phyloP scores from a whole-genome alignment of 2,113 vertebrate species.

The Amblyopsis rosae region DNA sequence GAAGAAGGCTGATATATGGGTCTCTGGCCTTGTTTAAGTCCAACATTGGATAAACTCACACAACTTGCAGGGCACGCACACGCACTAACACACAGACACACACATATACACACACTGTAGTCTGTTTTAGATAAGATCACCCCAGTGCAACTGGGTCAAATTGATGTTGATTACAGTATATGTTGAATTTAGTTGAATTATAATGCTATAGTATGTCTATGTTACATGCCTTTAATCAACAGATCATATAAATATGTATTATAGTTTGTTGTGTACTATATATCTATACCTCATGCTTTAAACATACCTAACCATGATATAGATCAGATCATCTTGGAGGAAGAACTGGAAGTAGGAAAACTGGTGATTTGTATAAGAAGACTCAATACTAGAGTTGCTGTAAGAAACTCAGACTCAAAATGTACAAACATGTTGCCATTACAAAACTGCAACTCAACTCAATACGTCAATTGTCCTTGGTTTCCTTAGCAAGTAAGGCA shows the following conservation, averaged over 20 bases:
- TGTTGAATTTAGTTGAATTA: no score
- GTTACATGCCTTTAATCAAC: neutral
- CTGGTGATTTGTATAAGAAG: constrained; percentile 40
- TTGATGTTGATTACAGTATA: no score
- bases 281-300: neutral
- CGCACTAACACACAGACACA: neutral
- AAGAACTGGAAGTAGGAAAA: constrained; percentile 25
- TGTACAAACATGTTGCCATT: no score
- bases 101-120: constrained; percentile 1
- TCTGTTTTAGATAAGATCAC: neutral
- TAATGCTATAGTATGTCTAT: neutral
- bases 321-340: constrained; percentile 32
- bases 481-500: no score
- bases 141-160: neutral
- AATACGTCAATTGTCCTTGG: no score
- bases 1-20: neutral
- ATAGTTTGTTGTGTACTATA: neutral
- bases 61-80: neutral
- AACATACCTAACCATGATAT: constrained; percentile 28
- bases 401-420: neutral
- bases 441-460: no score
- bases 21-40: constrained; percentile 12
- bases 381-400: neutral
- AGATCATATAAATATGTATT: no score
- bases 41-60: neutral